These are phyloP conservation scores for Choloepus hoffmanni DNA, from an alignment of 2,113 vertebrate genomes.

Conservation along the genomic window DNA sequence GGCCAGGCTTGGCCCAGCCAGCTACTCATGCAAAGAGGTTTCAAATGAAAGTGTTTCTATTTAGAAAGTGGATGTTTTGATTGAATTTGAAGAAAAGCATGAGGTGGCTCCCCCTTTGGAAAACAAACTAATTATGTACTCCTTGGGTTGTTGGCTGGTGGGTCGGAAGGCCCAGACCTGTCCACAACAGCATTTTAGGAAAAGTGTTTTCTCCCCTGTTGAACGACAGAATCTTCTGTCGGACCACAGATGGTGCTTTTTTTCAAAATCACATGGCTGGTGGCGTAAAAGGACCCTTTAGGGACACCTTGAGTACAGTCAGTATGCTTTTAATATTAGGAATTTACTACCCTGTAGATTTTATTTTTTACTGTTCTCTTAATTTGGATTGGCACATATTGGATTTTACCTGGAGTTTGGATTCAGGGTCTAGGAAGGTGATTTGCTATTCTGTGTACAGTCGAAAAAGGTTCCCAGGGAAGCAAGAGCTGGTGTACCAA, in stretches of 20 bases:
- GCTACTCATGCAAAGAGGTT: slow-evolving; percentile 84
- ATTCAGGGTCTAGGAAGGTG: not conserved
- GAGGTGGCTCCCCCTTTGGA: slow-evolving; percentile 79
- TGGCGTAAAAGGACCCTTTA: slow-evolving; percentile 45
- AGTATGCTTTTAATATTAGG: not conserved
- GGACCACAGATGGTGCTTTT: slow-evolving; percentile 72
- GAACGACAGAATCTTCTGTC: slow-evolving; percentile 46
- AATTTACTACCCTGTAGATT: not conserved
- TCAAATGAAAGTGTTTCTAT: slow-evolving; percentile 76
- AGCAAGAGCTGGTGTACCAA: slow-evolving; percentile 62
- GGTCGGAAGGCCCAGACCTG: slow-evolving; percentile 29
- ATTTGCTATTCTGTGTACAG: slow-evolving; percentile 30
- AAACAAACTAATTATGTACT: slow-evolving; percentile 79
- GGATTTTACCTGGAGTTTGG: slow-evolving; percentile 33
- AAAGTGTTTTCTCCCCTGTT: slow-evolving; percentile 65
- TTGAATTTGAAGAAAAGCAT: slow-evolving; percentile 89
- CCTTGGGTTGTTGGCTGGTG: slow-evolving; percentile 58
- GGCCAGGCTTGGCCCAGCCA: slow-evolving; percentile 72
- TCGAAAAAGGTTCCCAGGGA: slow-evolving; percentile 32
- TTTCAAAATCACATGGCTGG: slow-evolving; percentile 60
- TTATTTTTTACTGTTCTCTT: not conserved
- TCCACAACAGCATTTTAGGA: slow-evolving; percentile 60
- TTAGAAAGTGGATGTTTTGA: slow-evolving; percentile 88
- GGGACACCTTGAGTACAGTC: slow-evolving; percentile 29
- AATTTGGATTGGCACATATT: not conserved